Conservation (phyloP, 2,888 invertebrate genomes). For the Trichopoda pennipes region DNA sequence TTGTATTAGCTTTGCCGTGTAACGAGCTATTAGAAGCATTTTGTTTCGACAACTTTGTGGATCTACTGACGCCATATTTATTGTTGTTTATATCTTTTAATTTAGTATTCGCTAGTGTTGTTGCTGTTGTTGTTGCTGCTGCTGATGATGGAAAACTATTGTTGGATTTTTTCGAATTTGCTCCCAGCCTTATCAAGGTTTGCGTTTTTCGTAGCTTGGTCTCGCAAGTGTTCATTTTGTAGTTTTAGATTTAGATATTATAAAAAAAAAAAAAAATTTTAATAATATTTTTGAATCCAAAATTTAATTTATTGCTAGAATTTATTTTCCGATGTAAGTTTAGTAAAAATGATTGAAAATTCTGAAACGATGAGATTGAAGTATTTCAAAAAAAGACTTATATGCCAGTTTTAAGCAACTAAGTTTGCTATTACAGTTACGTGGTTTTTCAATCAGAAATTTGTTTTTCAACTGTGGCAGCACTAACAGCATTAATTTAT, state of each 20-base stretch:
- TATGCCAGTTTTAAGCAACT: too few relatives aligned
- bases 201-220: slow-evolving; percentile 28
- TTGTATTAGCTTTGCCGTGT: background rate
- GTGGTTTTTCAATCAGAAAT: too few relatives aligned
- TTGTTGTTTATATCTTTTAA: slow-evolving; percentile 21
- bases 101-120: background rate
- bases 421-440: too few relatives aligned
- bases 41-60: slow-evolving; percentile 4
- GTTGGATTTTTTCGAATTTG: slow-evolving; percentile 3
- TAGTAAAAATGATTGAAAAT: slow-evolving; percentile 10
- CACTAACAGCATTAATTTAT: too few relatives aligned
- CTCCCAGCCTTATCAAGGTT: background rate
- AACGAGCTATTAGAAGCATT: background rate
- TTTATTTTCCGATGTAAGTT: background rate
- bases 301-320: background rate
- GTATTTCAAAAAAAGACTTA: too few relatives aligned
- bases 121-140: background rate
- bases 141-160: background rate
- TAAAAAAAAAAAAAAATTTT: too few relatives aligned
- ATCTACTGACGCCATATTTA: slow-evolving; percentile 8
- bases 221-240: slow-evolving; percentile 48
- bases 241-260: too few relatives aligned
- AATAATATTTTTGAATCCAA: too few relatives aligned
- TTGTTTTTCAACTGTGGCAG: too few relatives aligned
- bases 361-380: slow-evolving; percentile 14